Percentiles rank a stretch among this genome's conserved stretches.
phyloP scores from a whole-genome alignment of 2,797 vertebrate genomes.

The Euthynnus affinis region DNA sequence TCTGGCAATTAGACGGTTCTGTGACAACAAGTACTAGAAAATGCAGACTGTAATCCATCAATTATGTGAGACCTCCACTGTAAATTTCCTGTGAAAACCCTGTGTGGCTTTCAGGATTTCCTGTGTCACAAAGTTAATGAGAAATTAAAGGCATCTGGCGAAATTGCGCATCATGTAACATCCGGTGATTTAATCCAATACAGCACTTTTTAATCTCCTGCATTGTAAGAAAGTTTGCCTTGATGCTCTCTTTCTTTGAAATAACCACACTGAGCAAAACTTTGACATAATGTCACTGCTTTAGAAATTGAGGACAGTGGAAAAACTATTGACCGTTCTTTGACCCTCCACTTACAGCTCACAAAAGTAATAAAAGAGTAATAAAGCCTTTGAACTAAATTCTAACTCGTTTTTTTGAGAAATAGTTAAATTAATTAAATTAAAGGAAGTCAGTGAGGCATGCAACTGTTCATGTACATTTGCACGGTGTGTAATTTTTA shows the following conservation, averaged over 20 bases:
- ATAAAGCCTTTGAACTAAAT: background rate
- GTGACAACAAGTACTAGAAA: background rate
- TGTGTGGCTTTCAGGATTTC: too few relatives aligned
- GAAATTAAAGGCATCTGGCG: background rate
- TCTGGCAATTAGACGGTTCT: background rate
- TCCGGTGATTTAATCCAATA: background rate
- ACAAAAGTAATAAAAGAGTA: background rate
- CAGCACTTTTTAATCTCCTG: too few relatives aligned
- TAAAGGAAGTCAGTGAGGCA: too few relatives aligned
- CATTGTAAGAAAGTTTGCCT: background rate
- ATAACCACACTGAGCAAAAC: background rate
- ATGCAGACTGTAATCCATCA: too few relatives aligned
- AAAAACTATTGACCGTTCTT: background rate
- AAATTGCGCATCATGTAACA: background rate
- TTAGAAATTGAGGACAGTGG: background rate
- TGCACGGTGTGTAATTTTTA: background rate
- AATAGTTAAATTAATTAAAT: too few relatives aligned
- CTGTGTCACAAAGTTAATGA: too few relatives aligned
- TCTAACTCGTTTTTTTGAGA: background rate
- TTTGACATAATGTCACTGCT: background rate
- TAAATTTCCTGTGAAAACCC: too few relatives aligned
- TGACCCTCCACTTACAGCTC: background rate
- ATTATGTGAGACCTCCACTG: too few relatives aligned
- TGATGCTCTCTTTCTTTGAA: background rate
- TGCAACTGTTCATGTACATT: background rate